Evolutionary conservation across 2,113 vertebrate species (phyloP), one percentile per base, ranked within the genome.

Genomic region (Catharus fuscescens): DNA sequence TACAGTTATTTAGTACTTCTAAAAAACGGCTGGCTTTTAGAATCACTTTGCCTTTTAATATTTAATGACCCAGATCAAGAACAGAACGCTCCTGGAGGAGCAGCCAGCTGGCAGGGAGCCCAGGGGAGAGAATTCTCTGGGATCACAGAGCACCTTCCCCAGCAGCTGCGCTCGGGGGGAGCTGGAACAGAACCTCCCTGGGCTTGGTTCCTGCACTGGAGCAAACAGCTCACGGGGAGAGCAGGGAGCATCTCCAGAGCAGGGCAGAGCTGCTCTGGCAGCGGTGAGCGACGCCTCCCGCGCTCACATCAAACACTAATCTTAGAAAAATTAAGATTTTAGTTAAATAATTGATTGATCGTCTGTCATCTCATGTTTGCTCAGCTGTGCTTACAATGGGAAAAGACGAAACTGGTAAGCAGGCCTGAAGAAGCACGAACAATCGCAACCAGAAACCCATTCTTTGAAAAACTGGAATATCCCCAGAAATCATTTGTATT

Each of bases 41-140:
- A 89, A 94, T 80, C 93, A 54, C 79, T 97, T 89, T 94, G 88
- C 40, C 90, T 96, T 92, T 96, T 97, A 97, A 97, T 96, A 96
- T 96, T 97, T 95, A 96, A 97, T 95, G 93, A 93, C 91, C 73
- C 83, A 80, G 80, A 79, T 88, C 64, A 96, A 93, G 94, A 96
- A 94, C 96, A 96, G 95, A 95, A 90, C 1, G 47, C 90, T 94
- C 57, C 82, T 1, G 4, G 72, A 48, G 11, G 10, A 91, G 92
- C 71, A 88, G 92, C 91, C 91, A 92, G 21, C 87, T 96, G 95
- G 95, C 95, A 91, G 87, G 78, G 53, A 60, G 95, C 94, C 96
- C 84, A 50, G 86, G 86, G 67, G 42, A 80, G 14, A 66, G 87
- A 21, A 78, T 66, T 69, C 80, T 85, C 76, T 6, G 3, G 64